phyloP scores from a whole-genome alignment of 2,888 invertebrate species.

The Tanytarsus gracilentus region DNA sequence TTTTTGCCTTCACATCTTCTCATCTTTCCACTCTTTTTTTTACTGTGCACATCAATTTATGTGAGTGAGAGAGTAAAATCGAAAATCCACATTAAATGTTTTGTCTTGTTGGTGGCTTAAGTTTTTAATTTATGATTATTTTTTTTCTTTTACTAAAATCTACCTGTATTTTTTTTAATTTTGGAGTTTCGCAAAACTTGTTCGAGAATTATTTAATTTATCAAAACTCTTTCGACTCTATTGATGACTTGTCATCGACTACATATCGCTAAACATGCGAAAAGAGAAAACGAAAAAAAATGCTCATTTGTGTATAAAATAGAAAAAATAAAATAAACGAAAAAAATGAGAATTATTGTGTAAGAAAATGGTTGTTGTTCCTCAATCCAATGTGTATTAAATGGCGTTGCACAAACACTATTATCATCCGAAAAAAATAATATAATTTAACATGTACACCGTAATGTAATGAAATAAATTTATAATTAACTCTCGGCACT shows the following conservation, averaged over 20 bases:
- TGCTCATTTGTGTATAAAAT: background rate
- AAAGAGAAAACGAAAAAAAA: background rate
- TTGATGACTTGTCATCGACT: constrained; percentile 6
- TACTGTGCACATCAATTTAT: background rate
- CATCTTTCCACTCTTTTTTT: background rate
- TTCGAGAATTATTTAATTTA: background rate
- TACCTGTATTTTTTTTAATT: background rate
- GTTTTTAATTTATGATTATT: background rate
- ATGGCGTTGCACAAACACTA: constrained; percentile 8
- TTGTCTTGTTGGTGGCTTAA: background rate
- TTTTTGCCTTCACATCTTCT: background rate
- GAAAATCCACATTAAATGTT: background rate
- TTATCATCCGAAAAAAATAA: background rate
- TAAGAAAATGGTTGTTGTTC: constrained; percentile 21
- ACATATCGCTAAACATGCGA: background rate
- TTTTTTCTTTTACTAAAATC: background rate
- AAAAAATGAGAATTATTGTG: constrained; percentile 17
- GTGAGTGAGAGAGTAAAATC: background rate
- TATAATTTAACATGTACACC: constrained; percentile 3
- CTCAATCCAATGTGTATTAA: constrained; percentile 9
- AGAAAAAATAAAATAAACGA: constrained; percentile 5
- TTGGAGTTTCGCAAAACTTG: no score
- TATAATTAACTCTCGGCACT: no score
- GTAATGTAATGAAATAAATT: background rate
- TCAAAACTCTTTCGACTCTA: background rate